phyloP scores from a whole-genome alignment of 1,140 invertebrate species.

The Drosophila mojavensis region DNA sequence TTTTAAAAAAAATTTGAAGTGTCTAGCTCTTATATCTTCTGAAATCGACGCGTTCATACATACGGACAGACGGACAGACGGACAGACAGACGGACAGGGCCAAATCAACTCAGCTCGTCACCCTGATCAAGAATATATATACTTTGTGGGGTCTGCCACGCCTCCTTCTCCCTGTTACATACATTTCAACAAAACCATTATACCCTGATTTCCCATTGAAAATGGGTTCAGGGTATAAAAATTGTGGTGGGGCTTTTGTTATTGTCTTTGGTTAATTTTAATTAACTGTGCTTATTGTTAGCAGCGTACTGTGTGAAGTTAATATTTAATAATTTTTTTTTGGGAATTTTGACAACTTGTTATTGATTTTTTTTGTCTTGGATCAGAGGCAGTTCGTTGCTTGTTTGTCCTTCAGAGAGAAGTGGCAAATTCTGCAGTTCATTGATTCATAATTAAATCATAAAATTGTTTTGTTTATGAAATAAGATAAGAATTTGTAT shows the following conservation, averaged over 20 bases:
- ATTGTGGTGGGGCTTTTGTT: slow-evolving; percentile 21
- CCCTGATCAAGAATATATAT: too few relatives aligned
- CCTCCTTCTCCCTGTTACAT: too few relatives aligned
- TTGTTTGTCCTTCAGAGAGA: slow-evolving; percentile 66
- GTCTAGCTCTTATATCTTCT: too few relatives aligned
- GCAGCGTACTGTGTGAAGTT: slow-evolving; percentile 23
- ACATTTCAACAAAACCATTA: too few relatives aligned
- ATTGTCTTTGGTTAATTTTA: slow-evolving; percentile 70
- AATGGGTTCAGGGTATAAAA: too few relatives aligned
- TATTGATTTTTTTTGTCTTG: slow-evolving; percentile 26
- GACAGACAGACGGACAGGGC: too few relatives aligned
- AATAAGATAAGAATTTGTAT: slow-evolving; percentile 19
- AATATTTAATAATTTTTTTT: slow-evolving; percentile 21
- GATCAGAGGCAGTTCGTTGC: slow-evolving; percentile 28
- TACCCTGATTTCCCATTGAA: too few relatives aligned
- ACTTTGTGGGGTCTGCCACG: too few relatives aligned
- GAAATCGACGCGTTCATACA: too few relatives aligned
- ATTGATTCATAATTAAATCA: slow-evolving; percentile 75
- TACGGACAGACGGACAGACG: too few relatives aligned
- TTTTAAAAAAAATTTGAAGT: too few relatives aligned
- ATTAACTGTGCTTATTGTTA: slow-evolving; percentile 73
- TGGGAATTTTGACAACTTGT: slow-evolving; percentile 63
- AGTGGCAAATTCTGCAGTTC: slow-evolving; percentile 51
- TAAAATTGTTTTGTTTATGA: slow-evolving; percentile 50
- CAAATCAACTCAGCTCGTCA: too few relatives aligned